Evolutionary conservation across 1,140 invertebrate species (phyloP), one percentile per base, ranked within the genome.

Genomic region (Drosophila takahashii): DNA sequence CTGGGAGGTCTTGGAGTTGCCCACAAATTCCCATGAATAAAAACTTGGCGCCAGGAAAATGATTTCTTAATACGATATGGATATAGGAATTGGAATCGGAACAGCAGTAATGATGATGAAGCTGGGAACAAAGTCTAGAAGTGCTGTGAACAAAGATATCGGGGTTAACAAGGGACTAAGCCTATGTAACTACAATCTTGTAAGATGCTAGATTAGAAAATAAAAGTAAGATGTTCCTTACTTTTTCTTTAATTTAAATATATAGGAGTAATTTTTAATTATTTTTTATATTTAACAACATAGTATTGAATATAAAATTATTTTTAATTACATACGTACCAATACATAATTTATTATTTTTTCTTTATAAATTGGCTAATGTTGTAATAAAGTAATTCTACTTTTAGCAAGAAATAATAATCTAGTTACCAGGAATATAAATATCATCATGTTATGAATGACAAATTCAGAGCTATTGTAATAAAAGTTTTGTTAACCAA

Each of bases 1-100:
- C 64, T 61, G 69, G 51, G 72, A 47, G 71, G 60, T 75, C 59
- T 74, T 57, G 47, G 15, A 57, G 51, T 51, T 59, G 16, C 16
- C 36, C 29, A n/a, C 32, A 26, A 48, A 48, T 81, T 83, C 79
- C 45, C 79, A 81, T 51, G 79, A 61, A 36, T 29, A 64, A 75
- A 73, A 64, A 41, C 13, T 34, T 77, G 78, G 78, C 78, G 78
- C 78, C 78, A 77, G 48, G 26, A 56, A 67, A 72, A 58, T 61
- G 60, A 75, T 80, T 80, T 66, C 59, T 52, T 50, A 59, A 67
- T 65, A 67, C 53, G 64, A 67, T 65, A 77, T 70, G 62, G 45
- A 51, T 42, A 75, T 57, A 80, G 67, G 44, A 48, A 74, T 29
- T 53, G 56, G 37, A 47, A 74, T 29, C 60, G 56, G 37, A 47